Base-by-base conservation (phyloP, 2,888 invertebrate species). In the Elaeidobius kamerunicus region DNA sequence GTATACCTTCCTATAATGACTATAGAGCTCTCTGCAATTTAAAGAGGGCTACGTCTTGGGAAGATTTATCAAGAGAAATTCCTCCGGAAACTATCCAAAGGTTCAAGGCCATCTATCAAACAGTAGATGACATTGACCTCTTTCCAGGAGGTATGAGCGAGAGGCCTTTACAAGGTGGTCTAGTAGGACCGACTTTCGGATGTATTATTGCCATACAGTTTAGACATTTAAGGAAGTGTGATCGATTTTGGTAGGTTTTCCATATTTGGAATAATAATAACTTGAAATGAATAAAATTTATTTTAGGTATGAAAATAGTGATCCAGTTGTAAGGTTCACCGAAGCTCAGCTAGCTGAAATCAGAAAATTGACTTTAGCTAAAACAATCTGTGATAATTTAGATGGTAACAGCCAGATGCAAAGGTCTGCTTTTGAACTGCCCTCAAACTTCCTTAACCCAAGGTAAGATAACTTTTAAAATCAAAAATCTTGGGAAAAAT, bases 131-230 rank as follows among this genome's bases (percentile, higher is more conserved):
- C 70, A 92, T 98, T 50, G 93, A 98, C 72, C 78, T 97, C 2
- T 98, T 97, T 81, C 91, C 95, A 0, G 97, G 96, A 16, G 91
- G 94, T 2, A 86, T 97, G 85, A 89, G 92, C 62, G 89, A 91
- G 70, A 77, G 88, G 40, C 89, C 91, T 0, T 76, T 93, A 4
- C 90, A 90, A 65, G 96, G 96, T 4, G 95, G 92, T 4, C 75
- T 93, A 0, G 89, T 97, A 0, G 97, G 97, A 2, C 96, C 96
- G 0, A 96, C 96, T 0, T 88, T 97, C 67, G 94, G 93, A 11
- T 88, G 92, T 68, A 88, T 98, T 64, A 92, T 98, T 63, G 96
- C 92, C 46, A 89, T 91, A 44, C 97, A 97, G 75, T 96, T 96
- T 76, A 78, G 90, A 46, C 89, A 91, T 66, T 75, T 91, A 43